Percentiles rank a stretch among this genome's conserved stretches.
Evolutionary conservation across 1,140 invertebrate genomes (phyloP).

Genomic region (Eurosta solidaginis): DNA sequence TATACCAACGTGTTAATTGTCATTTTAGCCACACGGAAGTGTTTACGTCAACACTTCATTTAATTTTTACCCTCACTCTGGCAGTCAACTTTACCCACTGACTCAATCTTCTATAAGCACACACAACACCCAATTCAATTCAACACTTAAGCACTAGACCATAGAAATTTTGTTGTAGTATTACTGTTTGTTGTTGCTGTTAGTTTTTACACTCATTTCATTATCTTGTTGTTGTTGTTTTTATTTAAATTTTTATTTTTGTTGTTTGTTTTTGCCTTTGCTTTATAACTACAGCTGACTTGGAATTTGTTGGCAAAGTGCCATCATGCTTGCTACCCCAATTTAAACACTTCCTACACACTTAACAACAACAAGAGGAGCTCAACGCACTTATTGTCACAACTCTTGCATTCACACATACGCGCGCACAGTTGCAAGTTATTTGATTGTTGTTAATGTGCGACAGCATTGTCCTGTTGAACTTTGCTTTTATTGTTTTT

Average conservation of each 20-base stretch:
- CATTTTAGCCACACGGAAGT: slow-evolving; percentile 9
- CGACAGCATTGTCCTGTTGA: not conserved
- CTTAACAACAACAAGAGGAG: not conserved
- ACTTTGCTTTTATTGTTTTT: not conserved
- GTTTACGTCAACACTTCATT: slow-evolving; percentile 18
- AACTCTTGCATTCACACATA: not conserved
- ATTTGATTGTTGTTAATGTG: not conserved
- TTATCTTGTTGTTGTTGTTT: not conserved
- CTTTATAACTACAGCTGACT: not conserved
- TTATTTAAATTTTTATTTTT: not conserved
- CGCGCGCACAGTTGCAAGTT: not conserved
- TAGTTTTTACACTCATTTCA: not conserved
- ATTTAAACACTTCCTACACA: not conserved
- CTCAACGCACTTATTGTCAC: too few relatives aligned
- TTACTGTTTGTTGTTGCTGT: not conserved
- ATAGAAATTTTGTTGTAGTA: too few relatives aligned
- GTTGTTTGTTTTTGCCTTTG: not conserved
- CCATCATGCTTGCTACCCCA: not conserved
- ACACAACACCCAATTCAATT: not conserved
- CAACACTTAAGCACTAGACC: too few relatives aligned
- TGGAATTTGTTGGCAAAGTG: slow-evolving; percentile 11
- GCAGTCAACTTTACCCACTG: not conserved
- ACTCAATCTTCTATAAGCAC: not conserved
- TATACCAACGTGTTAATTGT: not conserved
- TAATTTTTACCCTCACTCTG: not conserved